A percentile compares a stretch with the other conserved stretches of the same genome.
phyloP scores from a whole-genome alignment of 37 sponge, comb jelly and placozoan species.

The Geodia barretti region DNA sequence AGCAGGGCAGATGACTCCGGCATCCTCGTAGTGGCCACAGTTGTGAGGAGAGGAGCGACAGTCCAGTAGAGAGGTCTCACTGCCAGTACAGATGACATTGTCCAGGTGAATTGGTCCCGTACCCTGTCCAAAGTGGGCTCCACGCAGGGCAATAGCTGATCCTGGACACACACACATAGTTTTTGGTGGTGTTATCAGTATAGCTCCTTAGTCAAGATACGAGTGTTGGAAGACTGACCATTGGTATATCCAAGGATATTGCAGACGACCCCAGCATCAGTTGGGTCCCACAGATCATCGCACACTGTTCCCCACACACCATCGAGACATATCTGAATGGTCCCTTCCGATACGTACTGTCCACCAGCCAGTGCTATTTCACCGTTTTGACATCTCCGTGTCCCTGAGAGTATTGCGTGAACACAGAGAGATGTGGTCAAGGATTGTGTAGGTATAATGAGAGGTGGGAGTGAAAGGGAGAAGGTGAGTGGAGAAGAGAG shows the following conservation, averaged over 20 bases:
- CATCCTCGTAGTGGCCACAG: conserved; percentile 35
- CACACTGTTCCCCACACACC: conserved; percentile 44
- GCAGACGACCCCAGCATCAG: conserved; percentile 34
- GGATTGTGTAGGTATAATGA: neutral
- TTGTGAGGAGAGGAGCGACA: conserved; percentile 10
- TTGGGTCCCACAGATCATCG: conserved; percentile 31
- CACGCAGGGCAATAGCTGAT: conserved; percentile 4
- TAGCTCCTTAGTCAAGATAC: too few relatives aligned
- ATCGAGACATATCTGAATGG: conserved; percentile 14
- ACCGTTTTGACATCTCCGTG: conserved; percentile 17
- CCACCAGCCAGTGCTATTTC: conserved; percentile 16
- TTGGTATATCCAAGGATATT: conserved; percentile 31
- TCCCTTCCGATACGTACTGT: neutral
- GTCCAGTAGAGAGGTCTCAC: conserved; percentile 6
- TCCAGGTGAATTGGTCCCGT: conserved; percentile 21
- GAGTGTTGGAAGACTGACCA: neutral
- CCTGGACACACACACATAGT: too few relatives aligned
- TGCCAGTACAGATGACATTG: conserved; percentile 5
- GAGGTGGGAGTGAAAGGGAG: too few relatives aligned
- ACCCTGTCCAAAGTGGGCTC: conserved; percentile 32
- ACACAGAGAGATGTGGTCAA: too few relatives aligned
- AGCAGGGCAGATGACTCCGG: conserved; percentile 52
- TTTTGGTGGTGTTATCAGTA: too few relatives aligned
- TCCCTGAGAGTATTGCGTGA: neutral
- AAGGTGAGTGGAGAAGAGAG: neutral